Evolutionary conservation across 2,888 invertebrate genomes (phyloP), one percentile per base, ranked within the genome.

Genomic region (Chaetogeoica ovagalla): DNA sequence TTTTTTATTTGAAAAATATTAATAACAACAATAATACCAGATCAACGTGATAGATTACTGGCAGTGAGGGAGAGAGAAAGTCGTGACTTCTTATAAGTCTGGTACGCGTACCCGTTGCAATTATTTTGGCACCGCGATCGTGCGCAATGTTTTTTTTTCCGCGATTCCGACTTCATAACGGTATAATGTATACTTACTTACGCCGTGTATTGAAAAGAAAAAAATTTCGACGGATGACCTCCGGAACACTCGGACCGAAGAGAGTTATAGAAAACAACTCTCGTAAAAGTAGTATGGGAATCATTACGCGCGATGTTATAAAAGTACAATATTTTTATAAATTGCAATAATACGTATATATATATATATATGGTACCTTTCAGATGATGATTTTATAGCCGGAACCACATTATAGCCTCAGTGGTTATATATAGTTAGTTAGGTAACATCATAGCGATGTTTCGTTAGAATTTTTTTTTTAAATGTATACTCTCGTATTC

Each of bases 81-180:
- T 75, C 74, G 74, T 75, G 74, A 66, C 43, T 57, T 30, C 9
- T 19, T 23, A 30, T 23, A 23, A 57, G 65, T 57, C 37, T n/a
- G 6, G 65, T 74, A 43, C 57, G 39, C 65, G n/a, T 23, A 21
- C 65, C 39, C 66, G 60, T 76, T 76, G 39, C 63, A 60, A 69
- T 69, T 69, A 60, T 76, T 73, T 76, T 76, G 69, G 69, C 48
- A 59, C 23, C 48, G 69, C 30, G 52, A 52, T 77, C 69, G 69
- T 69, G 68, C 76, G 48, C 68, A 60, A 52, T 37, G 60, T n/a
- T n/a, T 66, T n/a, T n/a, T 66, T 75, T 75, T 13, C 43, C 74
- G 43, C 15, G 17, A 55, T 74, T 65, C 65, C 21, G 8, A 52
- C 76, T 30, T 69, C 30, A 48, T 48, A 77, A 77, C 76, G 76